Conservation (phyloP, 2,888 invertebrate species). For the Iselma pallidipennis region DNA sequence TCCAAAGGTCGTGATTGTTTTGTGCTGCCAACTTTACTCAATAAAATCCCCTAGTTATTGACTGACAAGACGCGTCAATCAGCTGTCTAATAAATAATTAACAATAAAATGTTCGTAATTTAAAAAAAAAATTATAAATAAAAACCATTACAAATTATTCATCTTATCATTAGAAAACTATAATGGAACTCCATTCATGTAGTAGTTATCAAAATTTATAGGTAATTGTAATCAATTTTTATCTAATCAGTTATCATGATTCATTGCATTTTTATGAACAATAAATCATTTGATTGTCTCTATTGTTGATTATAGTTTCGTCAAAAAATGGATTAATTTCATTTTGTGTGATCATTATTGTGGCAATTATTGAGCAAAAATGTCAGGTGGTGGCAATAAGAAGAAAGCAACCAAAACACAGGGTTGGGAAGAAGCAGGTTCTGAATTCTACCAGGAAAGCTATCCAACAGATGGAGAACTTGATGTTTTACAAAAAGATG, state of each 20-base stretch:
- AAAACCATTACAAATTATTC: background rate
- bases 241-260: background rate
- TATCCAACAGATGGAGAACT: slow-evolving; percentile 71
- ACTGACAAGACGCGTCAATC: background rate
- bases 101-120: background rate
- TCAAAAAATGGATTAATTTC: background rate
- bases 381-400: slow-evolving; percentile 66
- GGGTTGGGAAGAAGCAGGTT: slow-evolving; percentile 84
- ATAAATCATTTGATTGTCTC: too few relatives aligned
- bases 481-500: slow-evolving; percentile 71
- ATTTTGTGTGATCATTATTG: background rate
- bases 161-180: too few relatives aligned
- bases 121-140: background rate
- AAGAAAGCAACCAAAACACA: slow-evolving; percentile 60
- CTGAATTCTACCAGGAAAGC: slow-evolving; percentile 83
- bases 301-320: background rate
- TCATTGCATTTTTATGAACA: background rate
- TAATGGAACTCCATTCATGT: background rate
- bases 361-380: too few relatives aligned
- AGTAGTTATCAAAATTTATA: background rate
- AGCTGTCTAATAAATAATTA: background rate
- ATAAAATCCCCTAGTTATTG: background rate
- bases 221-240: background rate
- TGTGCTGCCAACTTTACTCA: background rate
- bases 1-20: background rate